Evolutionary conservation across 1,140 invertebrate genomes (phyloP).

Genomic region (Medauroidea extradentata): DNA sequence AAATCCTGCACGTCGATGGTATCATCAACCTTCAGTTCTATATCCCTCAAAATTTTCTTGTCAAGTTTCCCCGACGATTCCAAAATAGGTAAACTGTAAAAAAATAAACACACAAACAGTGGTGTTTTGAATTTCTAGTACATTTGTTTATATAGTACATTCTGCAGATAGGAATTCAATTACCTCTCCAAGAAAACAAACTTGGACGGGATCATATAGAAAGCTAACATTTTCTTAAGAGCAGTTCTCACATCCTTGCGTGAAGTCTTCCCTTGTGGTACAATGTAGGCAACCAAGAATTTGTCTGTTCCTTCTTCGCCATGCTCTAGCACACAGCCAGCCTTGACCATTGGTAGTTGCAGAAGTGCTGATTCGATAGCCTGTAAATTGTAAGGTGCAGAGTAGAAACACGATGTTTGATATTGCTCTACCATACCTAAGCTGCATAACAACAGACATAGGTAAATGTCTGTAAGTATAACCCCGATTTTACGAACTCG

Average conservation of each 20-base stretch:
- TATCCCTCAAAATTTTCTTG: constrained; percentile 17
- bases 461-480: too few species aligned
- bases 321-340: constrained; percentile 43
- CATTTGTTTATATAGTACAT: too few species aligned
- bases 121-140: too few species aligned
- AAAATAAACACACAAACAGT: too few species aligned
- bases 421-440: too few species aligned
- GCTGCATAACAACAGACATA: too few species aligned
- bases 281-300: constrained; percentile 49
- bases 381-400: too few species aligned
- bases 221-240: constrained; percentile 47
- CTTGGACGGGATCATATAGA: constrained; percentile 53
- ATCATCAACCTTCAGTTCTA: constrained; percentile 10
- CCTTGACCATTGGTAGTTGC: constrained; percentile 41
- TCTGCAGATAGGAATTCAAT: too few species aligned
- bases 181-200: constrained; percentile 44
- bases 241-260: constrained; percentile 42
- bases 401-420: too few species aligned
- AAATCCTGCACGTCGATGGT: constrained; percentile 12
- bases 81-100: constrained; percentile 27
- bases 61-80: constrained; percentile 29
- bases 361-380: constrained; percentile 48
- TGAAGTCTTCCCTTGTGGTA: constrained; percentile 36
- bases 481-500: too few species aligned
- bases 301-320: constrained; percentile 51